Percentiles rank a stretch among this genome's conserved stretches.
Conservation (phyloP, 2,797 vertebrate genomes). For the Scleropages formosus region DNA sequence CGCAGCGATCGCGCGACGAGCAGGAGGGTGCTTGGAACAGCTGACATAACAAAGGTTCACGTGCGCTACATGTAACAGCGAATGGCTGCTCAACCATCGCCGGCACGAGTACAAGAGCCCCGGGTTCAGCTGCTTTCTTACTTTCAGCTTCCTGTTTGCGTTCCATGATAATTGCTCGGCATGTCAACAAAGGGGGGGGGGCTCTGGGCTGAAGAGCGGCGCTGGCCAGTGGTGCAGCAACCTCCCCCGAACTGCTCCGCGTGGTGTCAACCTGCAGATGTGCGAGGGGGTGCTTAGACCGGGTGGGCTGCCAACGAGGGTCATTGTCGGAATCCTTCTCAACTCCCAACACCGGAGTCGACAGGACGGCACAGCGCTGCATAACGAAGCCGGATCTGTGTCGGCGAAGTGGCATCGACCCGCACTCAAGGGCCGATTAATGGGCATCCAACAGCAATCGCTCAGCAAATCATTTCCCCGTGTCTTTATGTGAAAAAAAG, state of each 20-base stretch:
- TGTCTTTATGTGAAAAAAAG: not conserved
- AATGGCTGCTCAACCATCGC: no score
- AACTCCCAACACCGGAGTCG: no score
- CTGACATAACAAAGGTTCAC: no score
- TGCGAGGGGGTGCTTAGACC: no score
- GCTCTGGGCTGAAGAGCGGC: not conserved
- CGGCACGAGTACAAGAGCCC: not conserved
- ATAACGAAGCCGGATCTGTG: not conserved
- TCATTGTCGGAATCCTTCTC: no score
- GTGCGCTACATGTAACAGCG: no score
- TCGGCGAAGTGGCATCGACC: not conserved
- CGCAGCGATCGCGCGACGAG: no score
- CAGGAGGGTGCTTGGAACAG: no score
- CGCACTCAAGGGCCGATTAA: not conserved
- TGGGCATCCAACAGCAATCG: not conserved
- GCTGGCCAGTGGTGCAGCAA: not conserved
- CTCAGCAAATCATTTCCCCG: not conserved
- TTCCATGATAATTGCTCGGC: conserved; percentile 8
- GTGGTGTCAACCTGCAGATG: no score
- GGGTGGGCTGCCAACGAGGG: no score
- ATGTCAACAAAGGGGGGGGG: conserved; percentile 8
- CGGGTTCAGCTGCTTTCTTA: not conserved
- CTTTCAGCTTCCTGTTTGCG: conserved; percentile 9
- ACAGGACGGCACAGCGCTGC: not conserved
- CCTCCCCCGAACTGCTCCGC: no score